phyloP scores from a whole-genome alignment of 2,888 invertebrate species.

The Schizaphis graminum region DNA sequence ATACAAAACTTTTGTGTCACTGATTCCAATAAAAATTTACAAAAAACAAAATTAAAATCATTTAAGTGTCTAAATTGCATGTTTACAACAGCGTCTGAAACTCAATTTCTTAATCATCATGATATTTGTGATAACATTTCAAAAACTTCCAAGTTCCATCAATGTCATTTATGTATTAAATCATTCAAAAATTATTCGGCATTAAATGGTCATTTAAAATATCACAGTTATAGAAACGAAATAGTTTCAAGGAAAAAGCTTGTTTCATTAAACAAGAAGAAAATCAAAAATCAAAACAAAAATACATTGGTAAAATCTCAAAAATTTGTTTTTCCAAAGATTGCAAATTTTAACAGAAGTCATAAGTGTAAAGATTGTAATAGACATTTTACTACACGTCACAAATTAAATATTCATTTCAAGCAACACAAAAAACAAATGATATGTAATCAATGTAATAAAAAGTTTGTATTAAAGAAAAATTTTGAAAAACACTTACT shows the following conservation, averaged over 20 bases:
- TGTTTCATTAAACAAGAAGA: not conserved
- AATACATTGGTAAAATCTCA: not conserved
- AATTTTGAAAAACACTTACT: constrained; percentile 15
- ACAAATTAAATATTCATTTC: constrained; percentile 16
- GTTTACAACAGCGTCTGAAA: not conserved
- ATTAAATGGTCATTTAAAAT: constrained; percentile 33
- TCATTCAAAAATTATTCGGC: not conserved
- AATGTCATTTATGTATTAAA: not conserved
- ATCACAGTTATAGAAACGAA: constrained; percentile 1
- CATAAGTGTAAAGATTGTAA: not conserved
- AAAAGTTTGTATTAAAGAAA: constrained; percentile 26
- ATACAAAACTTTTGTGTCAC: not conserved
- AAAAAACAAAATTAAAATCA: not conserved
- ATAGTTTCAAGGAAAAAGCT: not conserved
- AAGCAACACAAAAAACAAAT: constrained; percentile 23
- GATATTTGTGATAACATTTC: not conserved
- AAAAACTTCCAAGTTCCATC: not conserved
- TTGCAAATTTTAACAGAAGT: not conserved
- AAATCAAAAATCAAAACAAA: not conserved
- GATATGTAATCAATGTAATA: constrained; percentile 13
- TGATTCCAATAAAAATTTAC: not conserved
- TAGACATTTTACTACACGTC: not conserved
- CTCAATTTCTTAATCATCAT: not conserved
- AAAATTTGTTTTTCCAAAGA: not conserved
- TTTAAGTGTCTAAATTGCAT: constrained; percentile 13